Evolutionary conservation across 2,797 vertebrate genomes (phyloP).

Genomic region (Atherinosoma microstoma): DNA sequence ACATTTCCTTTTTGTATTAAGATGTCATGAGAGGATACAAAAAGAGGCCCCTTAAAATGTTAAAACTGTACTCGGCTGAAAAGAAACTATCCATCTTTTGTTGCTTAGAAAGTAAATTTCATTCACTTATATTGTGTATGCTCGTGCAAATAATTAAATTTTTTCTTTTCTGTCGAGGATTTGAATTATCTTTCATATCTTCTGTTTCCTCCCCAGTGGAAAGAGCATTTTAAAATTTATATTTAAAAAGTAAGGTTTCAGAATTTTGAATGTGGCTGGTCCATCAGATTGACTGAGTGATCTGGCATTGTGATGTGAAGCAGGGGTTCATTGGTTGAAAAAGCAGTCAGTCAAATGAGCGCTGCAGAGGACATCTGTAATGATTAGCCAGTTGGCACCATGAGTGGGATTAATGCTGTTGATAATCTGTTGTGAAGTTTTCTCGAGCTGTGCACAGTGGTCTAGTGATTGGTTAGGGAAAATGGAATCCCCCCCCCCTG

Average conservation of each 20-base stretch:
- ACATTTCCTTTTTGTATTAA: neutral
- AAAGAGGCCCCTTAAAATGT: neutral
- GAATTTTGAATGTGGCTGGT: neutral
- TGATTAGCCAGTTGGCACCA: neutral
- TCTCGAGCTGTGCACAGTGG: neutral
- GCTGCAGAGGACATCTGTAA: neutral
- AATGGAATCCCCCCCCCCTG: neutral
- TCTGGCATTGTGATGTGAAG: neutral
- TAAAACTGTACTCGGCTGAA: neutral
- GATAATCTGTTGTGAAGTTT: neutral
- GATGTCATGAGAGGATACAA: neutral
- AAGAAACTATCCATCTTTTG: neutral
- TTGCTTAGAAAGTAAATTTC: neutral
- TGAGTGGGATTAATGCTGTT: neutral
- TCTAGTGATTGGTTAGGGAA: neutral
- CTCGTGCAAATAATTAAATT: neutral
- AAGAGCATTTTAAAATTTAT: neutral
- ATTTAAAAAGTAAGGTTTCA: neutral
- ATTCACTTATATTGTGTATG: neutral
- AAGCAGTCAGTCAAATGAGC: neutral
- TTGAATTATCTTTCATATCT: neutral
- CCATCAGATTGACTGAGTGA: neutral
- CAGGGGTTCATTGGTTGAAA: neutral
- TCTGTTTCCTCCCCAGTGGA: neutral
- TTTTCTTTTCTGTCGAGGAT: neutral